A percentile compares a stretch with the other conserved stretches of the same genome.
phyloP scores from a whole-genome alignment of 2,797 vertebrate species.

The Calcarius lapponicus region DNA sequence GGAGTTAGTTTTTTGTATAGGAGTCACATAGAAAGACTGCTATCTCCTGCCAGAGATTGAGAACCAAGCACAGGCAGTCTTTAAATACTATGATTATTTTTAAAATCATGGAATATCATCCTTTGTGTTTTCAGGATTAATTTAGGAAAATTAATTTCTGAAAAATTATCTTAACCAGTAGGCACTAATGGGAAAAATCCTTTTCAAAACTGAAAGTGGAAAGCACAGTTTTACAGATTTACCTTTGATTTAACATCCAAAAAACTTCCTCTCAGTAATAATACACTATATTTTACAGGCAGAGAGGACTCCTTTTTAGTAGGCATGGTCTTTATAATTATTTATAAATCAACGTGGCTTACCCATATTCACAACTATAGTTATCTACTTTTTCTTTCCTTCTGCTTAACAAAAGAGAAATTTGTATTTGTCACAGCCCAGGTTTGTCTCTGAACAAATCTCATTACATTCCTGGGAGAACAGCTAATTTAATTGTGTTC shows the following conservation, averaged over 20 bases:
- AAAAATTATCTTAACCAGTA: slow-evolving; percentile 63
- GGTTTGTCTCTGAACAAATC: slow-evolving; percentile 79
- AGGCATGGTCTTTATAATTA: slow-evolving; percentile 74
- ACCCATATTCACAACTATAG: slow-evolving; percentile 80
- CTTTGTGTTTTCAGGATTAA: slow-evolving; percentile 47
- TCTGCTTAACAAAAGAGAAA: slow-evolving; percentile 79
- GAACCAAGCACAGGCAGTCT: slow-evolving; percentile 39
- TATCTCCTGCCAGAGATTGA: slow-evolving; percentile 47
- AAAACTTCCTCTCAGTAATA: slow-evolving; percentile 67
- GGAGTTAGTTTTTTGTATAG: neutral
- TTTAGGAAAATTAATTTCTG: slow-evolving; percentile 65
- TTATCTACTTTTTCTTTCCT: slow-evolving; percentile 78
- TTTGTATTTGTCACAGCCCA: slow-evolving; percentile 74
- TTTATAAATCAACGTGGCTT: slow-evolving; percentile 84
- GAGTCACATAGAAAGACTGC: neutral
- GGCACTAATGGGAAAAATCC: neutral
- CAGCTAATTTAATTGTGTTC: slow-evolving; percentile 78
- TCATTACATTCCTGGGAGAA: slow-evolving; percentile 78
- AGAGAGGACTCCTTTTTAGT: slow-evolving; percentile 69
- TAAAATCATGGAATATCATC: neutral
- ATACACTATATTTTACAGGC: slow-evolving; percentile 61
- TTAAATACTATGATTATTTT: neutral
- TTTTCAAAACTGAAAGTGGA: slow-evolving; percentile 64
- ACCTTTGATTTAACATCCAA: slow-evolving; percentile 82
- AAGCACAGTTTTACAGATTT: slow-evolving; percentile 74